A percentile compares a stretch with the other conserved stretches of the same genome.
Evolutionary conservation across 2,113 vertebrate species (phyloP).

Genomic region (Cepphus grylle): DNA sequence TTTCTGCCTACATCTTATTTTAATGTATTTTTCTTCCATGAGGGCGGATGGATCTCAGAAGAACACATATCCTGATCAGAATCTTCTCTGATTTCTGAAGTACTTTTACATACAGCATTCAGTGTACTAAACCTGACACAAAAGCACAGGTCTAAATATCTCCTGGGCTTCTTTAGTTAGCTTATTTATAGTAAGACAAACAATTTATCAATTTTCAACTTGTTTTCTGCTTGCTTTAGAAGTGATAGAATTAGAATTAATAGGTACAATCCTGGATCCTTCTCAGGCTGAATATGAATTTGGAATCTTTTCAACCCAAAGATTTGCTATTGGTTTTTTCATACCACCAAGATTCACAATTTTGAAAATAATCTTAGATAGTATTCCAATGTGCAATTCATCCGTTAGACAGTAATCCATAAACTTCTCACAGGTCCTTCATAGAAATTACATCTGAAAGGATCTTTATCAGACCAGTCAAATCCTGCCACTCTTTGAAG

Average conservation of each 20-base stretch:
- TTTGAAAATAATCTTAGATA: background rate
- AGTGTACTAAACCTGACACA: background rate
- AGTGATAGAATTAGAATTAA: background rate
- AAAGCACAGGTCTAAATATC: background rate
- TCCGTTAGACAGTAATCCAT: background rate
- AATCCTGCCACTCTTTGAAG: background rate
- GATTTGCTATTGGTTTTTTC: background rate
- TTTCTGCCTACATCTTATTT: background rate
- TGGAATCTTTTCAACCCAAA: background rate
- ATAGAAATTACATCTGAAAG: background rate
- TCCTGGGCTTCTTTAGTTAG: background rate
- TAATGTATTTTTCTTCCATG: background rate
- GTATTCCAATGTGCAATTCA: background rate
- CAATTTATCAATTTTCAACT: background rate
- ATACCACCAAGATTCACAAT: background rate
- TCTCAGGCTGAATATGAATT: background rate
- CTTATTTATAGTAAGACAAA: background rate
- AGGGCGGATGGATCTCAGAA: background rate
- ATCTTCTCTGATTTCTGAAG: background rate
- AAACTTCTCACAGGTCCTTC: background rate
- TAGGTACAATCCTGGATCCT: background rate
- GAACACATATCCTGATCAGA: background rate
- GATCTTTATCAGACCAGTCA: background rate
- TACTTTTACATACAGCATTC: background rate
- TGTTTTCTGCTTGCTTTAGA: background rate